These are phyloP conservation scores for Egretta garzetta DNA, from an alignment of 2,113 vertebrate species.

Conservation along the genomic window DNA sequence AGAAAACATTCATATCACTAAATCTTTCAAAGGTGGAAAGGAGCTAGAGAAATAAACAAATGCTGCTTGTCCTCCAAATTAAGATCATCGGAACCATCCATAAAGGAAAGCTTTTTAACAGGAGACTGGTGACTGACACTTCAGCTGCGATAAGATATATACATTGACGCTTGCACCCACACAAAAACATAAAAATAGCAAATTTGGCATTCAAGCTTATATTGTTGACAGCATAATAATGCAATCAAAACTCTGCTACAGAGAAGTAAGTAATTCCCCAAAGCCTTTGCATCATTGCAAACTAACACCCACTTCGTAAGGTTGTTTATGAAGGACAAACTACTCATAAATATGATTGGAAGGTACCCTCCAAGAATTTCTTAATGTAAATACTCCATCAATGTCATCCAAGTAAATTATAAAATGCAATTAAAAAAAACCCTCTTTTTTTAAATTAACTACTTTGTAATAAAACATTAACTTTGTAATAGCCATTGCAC, in stretches of 20 bases:
- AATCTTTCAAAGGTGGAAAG: background rate
- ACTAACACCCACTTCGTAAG: background rate
- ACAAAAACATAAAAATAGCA: background rate
- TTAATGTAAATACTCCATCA: background rate
- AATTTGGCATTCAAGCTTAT: background rate
- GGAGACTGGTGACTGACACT: background rate
- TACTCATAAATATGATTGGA: background rate
- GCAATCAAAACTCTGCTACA: background rate
- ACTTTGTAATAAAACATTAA: background rate
- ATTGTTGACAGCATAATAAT: slow-evolving; percentile 18
- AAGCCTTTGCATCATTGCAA: background rate
- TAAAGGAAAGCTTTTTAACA: background rate
- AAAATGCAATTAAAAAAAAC: background rate
- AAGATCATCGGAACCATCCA: background rate
- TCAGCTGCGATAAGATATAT: background rate
- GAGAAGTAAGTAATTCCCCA: background rate
- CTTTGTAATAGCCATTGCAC: background rate
- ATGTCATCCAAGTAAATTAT: slow-evolving; percentile 5
- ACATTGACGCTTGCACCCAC: background rate
- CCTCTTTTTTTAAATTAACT: background rate
- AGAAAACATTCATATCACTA: background rate
- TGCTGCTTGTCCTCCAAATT: background rate
- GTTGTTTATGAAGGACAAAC: background rate
- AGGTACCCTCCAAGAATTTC: background rate
- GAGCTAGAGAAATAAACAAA: background rate